Percentiles rank a stretch among this genome's conserved stretches.
Conservation (phyloP, 2,113 vertebrate genomes). For the Ranitomeya imitator region DNA sequence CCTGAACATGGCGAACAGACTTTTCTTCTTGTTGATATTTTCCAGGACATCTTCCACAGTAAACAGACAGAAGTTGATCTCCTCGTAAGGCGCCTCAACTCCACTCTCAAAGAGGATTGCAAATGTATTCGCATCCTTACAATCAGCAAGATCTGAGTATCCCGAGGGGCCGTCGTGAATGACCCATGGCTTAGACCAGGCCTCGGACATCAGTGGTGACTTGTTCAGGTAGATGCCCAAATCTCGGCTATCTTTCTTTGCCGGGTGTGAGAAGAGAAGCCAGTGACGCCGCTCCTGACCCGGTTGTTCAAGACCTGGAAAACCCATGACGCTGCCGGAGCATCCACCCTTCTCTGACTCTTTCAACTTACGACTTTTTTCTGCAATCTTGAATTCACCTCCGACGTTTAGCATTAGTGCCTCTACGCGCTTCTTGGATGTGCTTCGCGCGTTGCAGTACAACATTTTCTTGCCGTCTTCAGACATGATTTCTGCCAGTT, state of each 20-base stretch:
- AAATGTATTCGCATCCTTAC: conserved; percentile 72
- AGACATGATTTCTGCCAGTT: conserved; percentile 81
- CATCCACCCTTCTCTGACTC: conserved; percentile 77
- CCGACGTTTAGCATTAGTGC: conserved; percentile 77
- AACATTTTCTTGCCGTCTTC: conserved; percentile 69
- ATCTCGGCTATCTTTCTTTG: conserved; percentile 70
- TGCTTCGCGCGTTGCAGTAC: conserved; percentile 84
- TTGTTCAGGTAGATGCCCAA: conserved; percentile 86
- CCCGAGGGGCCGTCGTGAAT: conserved; percentile 80
- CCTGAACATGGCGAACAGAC: conserved; percentile 26
- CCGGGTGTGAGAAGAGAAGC: conserved; percentile 90
- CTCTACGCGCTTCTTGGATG: conserved; percentile 71
- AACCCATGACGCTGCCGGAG: conserved; percentile 89
- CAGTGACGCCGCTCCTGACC: conserved; percentile 64
- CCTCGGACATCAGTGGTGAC: conserved; percentile 67
- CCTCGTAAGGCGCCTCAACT: conserved; percentile 58
- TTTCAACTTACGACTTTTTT: conserved; percentile 66
- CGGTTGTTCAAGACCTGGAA: conserved; percentile 49
- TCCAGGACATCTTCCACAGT: conserved; percentile 50
- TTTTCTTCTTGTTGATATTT: conserved; percentile 51
- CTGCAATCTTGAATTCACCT: conserved; percentile 69
- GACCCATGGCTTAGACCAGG: conserved; percentile 80
- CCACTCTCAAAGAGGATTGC: conserved; percentile 89
- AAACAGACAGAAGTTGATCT: conserved; percentile 72
- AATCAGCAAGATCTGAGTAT: conserved; percentile 85